These are phyloP conservation scores for Drosophila nigrodunni DNA, from an alignment of 1,140 invertebrate genomes.

Conservation along the genomic window DNA sequence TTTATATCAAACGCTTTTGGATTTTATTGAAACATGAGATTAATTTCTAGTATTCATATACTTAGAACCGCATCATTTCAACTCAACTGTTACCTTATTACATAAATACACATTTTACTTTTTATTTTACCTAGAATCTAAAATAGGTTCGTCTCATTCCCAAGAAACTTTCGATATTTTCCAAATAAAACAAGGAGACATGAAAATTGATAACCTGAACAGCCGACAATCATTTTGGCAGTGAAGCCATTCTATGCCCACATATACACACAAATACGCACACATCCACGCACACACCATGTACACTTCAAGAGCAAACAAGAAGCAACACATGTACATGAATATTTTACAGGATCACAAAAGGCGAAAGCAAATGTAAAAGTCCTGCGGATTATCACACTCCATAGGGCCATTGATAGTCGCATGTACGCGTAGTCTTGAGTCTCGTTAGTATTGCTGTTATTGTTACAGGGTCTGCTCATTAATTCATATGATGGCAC, in stretches of 20 bases:
- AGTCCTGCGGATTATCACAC: conserved; percentile 71
- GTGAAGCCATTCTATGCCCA: not conserved
- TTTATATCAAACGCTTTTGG: no score
- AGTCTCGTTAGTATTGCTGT: conserved; percentile 41
- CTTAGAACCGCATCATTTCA: no score
- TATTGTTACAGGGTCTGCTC: conserved; percentile 54
- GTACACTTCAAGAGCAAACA: not conserved
- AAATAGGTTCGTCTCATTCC: no score
- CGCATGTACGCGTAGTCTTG: not conserved
- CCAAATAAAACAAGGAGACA: not conserved
- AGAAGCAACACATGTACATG: conserved; percentile 43
- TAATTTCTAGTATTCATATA: no score
- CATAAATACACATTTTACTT: no score
- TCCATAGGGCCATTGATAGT: conserved; percentile 55
- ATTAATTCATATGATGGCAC: conserved; percentile 78
- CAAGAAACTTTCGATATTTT: not conserved
- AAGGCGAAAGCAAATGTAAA: conserved; percentile 67
- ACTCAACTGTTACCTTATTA: no score
- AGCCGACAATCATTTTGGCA: not conserved
- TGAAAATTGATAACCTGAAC: not conserved
- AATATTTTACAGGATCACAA: conserved; percentile 66
- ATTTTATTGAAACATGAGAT: no score
- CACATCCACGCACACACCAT: not conserved
- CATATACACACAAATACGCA: not conserved
- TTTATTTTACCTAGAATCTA: no score